A percentile compares a stretch with the other conserved stretches of the same genome.
Conservation (phyloP, 2,113 vertebrate species). For the Epinephelus cyanopodus region DNA sequence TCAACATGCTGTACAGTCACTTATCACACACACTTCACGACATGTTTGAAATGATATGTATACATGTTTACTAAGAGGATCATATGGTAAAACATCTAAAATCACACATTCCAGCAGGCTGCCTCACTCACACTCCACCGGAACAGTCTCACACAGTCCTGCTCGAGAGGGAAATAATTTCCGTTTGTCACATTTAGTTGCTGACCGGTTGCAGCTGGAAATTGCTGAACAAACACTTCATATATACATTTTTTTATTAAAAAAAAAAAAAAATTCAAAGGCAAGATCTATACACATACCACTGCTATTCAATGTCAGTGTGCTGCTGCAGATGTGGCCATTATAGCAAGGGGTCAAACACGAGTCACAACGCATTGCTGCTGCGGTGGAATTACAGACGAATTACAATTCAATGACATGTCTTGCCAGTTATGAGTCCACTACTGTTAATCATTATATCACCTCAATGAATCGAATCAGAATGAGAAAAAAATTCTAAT, state of each 20-base stretch:
- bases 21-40: constrained; percentile 47
- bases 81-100: constrained; percentile 43
- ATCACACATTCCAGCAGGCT: constrained; percentile 42
- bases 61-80: constrained; percentile 47
- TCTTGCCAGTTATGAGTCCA: constrained; percentile 42
- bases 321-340: not conserved
- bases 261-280: constrained; percentile 29
- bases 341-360: constrained; percentile 30
- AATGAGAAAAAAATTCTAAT: constrained; percentile 18
- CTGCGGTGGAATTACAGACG: constrained; percentile 17
- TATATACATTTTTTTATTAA: not conserved
- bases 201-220: constrained; percentile 41
- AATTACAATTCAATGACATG: constrained; percentile 28
- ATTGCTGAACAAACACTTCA: constrained; percentile 39
- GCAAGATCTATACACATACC: constrained; percentile 21
- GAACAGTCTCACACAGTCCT: constrained; percentile 7
- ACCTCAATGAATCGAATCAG: constrained; percentile 14
- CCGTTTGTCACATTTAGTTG: constrained; percentile 54
- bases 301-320: not conserved
- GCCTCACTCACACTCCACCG: constrained; percentile 7
- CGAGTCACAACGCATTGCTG: not conserved
- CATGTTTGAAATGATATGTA: constrained; percentile 55
- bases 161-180: constrained; percentile 41
- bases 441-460: constrained; percentile 47
- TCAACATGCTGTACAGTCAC: not conserved